These are phyloP conservation scores for Xiphias gladius DNA, from an alignment of 2,113 vertebrate genomes.

Conservation along the genomic window DNA sequence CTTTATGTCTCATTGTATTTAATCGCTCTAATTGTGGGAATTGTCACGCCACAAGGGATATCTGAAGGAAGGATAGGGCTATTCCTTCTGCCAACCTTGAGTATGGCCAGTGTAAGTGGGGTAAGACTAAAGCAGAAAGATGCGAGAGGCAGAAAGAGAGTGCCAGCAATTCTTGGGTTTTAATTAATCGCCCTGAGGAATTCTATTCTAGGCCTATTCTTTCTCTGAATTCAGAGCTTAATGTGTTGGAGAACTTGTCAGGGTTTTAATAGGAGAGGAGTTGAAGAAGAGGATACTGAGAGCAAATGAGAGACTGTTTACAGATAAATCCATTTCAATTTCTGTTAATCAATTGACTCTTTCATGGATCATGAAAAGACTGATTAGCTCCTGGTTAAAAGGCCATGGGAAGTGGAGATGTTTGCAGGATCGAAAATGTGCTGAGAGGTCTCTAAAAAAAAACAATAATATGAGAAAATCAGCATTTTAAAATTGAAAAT, in stretches of 20 bases:
- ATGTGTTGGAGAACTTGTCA: conserved; percentile 51
- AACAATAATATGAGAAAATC: conserved; percentile 14
- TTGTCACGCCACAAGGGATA: conserved; percentile 68
- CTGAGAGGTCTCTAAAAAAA: conserved; percentile 8
- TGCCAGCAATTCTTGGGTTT: conserved; percentile 45
- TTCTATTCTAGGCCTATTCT: conserved; percentile 64
- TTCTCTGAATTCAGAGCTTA: conserved; percentile 45
- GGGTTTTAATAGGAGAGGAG: conserved; percentile 31
- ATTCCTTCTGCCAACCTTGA: conserved; percentile 68
- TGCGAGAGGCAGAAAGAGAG: conserved; percentile 35
- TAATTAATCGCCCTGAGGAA: conserved; percentile 80
- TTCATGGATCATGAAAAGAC: conserved; percentile 73
- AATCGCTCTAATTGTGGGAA: conserved; percentile 81
- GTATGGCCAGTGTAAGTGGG: conserved; percentile 31
- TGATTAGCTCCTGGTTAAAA: conserved; percentile 76
- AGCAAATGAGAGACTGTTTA: conserved; percentile 76
- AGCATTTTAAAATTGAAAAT: conserved; percentile 5
- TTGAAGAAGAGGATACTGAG: conserved; percentile 48
- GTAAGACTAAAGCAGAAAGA: conserved; percentile 39
- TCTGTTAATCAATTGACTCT: conserved; percentile 78
- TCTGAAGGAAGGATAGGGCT: conserved; percentile 67
- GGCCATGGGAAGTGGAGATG: conserved; percentile 36
- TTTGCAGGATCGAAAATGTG: background rate
- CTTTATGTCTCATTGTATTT: conserved; percentile 76
- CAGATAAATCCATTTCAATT: conserved; percentile 68